These are phyloP conservation scores for Caenorhabditis latens DNA, from an alignment of 1,140 invertebrate species.

Conservation along the genomic window DNA sequence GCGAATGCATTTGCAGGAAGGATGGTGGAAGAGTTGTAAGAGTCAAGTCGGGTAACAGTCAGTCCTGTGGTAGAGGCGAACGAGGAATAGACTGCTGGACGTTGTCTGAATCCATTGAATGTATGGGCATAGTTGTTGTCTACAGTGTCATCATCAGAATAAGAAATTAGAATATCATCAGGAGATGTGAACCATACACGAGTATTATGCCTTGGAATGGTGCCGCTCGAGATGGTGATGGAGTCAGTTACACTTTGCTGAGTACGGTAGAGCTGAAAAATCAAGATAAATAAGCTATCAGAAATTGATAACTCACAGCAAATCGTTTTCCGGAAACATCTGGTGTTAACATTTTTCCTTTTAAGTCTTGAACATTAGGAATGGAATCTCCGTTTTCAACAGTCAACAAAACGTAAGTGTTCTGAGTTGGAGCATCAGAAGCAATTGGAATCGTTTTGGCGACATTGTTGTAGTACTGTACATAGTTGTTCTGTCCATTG, in stretches of 20 bases:
- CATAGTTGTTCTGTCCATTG: constrained; percentile 10
- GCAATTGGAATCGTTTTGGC: background rate
- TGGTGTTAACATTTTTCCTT: background rate
- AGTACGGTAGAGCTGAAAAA: constrained; percentile 1
- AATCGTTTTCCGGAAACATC: background rate
- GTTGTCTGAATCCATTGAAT: constrained; percentile 23
- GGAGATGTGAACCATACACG: constrained; percentile 28
- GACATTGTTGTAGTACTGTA: constrained; percentile 21
- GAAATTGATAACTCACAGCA: background rate
- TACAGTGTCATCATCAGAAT: constrained; percentile 38
- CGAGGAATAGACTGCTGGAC: constrained; percentile 12
- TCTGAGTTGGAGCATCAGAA: background rate
- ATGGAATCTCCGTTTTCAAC: constrained; percentile 34
- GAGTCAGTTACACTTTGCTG: background rate
- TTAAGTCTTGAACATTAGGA: constrained; percentile 7
- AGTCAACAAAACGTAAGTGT: background rate
- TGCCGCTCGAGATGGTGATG: background rate
- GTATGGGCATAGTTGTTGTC: constrained; percentile 39
- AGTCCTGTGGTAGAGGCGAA: background rate
- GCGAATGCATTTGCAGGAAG: background rate
- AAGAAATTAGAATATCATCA: constrained; percentile 12
- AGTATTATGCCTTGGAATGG: background rate
- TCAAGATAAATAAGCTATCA: background rate
- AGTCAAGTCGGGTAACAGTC: background rate
- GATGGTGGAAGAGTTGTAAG: background rate